Conservation (phyloP, 2,797 vertebrate species). For the Sciurus carolinensis region DNA sequence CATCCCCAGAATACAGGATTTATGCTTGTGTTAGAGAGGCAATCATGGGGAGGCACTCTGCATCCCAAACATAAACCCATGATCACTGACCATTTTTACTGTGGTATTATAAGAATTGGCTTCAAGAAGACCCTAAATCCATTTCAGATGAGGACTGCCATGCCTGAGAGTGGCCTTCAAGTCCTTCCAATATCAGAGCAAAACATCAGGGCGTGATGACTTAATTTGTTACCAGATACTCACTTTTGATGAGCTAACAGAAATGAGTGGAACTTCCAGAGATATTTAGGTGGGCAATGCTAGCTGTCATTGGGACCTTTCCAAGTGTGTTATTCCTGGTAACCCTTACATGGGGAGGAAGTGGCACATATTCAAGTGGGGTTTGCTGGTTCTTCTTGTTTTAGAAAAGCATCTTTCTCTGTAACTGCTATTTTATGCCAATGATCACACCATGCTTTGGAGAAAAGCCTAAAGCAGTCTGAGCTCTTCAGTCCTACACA, state of each 20-base stretch:
- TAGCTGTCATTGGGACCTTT: not conserved
- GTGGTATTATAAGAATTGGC: not conserved
- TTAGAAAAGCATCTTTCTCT: not conserved
- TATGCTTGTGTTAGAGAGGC: not conserved
- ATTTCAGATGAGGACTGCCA: not conserved
- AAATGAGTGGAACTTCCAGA: not conserved
- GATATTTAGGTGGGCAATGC: not conserved
- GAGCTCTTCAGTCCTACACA: not conserved
- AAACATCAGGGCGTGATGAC: not conserved
- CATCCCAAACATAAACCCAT: not conserved
- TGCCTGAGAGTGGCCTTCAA: not conserved
- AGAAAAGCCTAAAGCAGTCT: not conserved
- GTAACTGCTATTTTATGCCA: not conserved
- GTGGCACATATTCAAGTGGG: not conserved
- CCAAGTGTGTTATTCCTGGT: not conserved
- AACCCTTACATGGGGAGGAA: not conserved
- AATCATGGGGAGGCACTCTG: not conserved
- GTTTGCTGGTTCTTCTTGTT: not conserved
- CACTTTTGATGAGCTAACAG: not conserved
- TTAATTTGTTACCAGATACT: not conserved
- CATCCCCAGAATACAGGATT: not conserved
- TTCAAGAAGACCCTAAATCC: not conserved
- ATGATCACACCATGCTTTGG: not conserved
- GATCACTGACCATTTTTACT: no score
- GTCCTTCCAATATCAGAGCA: not conserved